A percentile compares a stretch with the other conserved stretches of the same genome.
phyloP scores from a whole-genome alignment of 2,888 invertebrate species.

The Lycocerus yunnanus region DNA sequence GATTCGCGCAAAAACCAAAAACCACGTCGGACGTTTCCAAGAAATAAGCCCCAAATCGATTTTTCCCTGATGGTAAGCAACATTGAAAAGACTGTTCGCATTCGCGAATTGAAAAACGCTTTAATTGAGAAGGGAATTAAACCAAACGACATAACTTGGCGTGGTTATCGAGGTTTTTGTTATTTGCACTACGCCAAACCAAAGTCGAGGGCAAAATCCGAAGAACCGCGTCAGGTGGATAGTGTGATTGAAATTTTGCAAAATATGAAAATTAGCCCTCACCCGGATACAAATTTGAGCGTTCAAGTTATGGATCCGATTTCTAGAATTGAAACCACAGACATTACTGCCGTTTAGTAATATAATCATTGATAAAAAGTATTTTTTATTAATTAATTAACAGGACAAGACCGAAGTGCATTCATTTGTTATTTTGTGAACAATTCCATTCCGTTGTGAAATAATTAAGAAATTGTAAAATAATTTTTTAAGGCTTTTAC shows the following conservation, averaged over 20 bases:
- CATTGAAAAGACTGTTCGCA: constrained; percentile 71
- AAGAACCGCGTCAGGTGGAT: constrained; percentile 47
- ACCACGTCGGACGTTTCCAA: constrained; percentile 8
- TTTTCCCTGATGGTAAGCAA: constrained; percentile 68
- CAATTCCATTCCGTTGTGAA: background rate
- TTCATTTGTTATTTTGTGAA: background rate
- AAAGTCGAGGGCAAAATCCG: constrained; percentile 41
- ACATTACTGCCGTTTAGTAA: constrained; percentile 57
- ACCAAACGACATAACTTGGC: constrained; percentile 77
- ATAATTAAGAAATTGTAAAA: background rate
- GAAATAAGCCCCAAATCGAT: constrained; percentile 38
- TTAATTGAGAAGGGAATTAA: constrained; percentile 74
- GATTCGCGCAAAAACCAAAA: constrained; percentile 4
- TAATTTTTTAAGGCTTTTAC: background rate
- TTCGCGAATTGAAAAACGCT: constrained; percentile 76
- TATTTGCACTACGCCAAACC: constrained; percentile 77
- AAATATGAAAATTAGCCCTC: constrained; percentile 54
- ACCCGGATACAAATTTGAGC: constrained; percentile 46
- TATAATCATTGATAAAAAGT: background rate
- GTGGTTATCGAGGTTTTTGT: constrained; percentile 51
- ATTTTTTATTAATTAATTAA: background rate
- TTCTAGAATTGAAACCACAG: constrained; percentile 59
- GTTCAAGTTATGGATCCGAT: constrained; percentile 60
- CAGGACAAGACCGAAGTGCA: background rate
- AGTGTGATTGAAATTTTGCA: constrained; percentile 58